Conservation (phyloP, 1,140 invertebrate species). For the Prorops nasuta region DNA sequence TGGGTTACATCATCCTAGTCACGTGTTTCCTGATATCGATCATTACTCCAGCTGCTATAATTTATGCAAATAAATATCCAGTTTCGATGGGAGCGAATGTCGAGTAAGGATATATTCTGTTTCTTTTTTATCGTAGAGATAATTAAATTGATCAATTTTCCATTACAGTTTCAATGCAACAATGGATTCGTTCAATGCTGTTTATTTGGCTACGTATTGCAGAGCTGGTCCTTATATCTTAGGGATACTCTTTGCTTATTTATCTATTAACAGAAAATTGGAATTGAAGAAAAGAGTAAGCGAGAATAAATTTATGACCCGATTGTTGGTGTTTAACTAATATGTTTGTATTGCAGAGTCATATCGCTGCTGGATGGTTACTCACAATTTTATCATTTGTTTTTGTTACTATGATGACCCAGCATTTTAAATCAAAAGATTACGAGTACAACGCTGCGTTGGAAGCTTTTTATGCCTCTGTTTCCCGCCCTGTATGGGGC, state of each 20-base stretch:
- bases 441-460: slow-evolving; percentile 5
- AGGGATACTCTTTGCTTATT: slow-evolving; percentile 59
- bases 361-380: not conserved
- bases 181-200: no score
- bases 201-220: no score
- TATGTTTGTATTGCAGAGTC: not conserved
- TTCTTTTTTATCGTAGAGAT: no score
- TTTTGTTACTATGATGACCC: not conserved
- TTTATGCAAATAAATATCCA: slow-evolving; percentile 11
- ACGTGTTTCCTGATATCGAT: slow-evolving; percentile 12
- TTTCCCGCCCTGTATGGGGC: slow-evolving; percentile 45
- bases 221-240: slow-evolving; percentile 59
- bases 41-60: slow-evolving; percentile 8
- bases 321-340: not conserved
- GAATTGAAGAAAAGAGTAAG: not conserved
- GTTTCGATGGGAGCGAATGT: not conserved
- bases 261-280: not conserved
- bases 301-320: not conserved
- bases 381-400: not conserved
- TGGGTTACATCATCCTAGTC: slow-evolving; percentile 20
- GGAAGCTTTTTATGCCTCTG: slow-evolving; percentile 39
- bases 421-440: not conserved
- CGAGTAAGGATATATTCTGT: not conserved
- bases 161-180: no score
- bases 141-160: slow-evolving; percentile 9